Evolutionary conservation across 2,113 vertebrate genomes (phyloP), one percentile per base, ranked within the genome.

Genomic region (Sinocyclocheilus anophthalmus): DNA sequence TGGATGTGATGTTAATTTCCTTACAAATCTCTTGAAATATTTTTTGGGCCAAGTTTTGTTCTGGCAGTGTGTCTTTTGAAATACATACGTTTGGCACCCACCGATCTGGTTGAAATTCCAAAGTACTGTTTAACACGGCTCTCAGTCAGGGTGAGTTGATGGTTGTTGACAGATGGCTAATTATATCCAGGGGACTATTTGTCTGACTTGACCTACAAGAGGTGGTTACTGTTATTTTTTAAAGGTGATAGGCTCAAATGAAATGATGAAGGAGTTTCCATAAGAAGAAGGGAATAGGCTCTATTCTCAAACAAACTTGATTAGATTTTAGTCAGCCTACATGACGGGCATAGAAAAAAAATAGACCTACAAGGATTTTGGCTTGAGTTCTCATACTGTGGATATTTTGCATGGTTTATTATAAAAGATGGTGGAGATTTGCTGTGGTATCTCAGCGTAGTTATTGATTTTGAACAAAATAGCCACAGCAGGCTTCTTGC

Each of bases 1-100:
- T 92, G 90, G 92, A 92, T 88, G 88, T 94, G 94, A 95, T 93
- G 92, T 93, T 94, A 94, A 93, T 94, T 94, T 94, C 91, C 90
- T 92, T 92, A 91, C 89, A 89, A 90, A 90, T 89, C 92, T 94
- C 92, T 92, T 94, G 92, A 92, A 93, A 93, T 92, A 92, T 91
- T 90, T 92, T 88, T 89, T 89, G 84, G 82, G 84, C 88, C 84
- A 88, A 89, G 92, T 91, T 92, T 88, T 82, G 89, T 90, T 90
- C 88, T 90, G 83, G 83, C 89, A 84, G 85, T 91, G 81, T 76
- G 55, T 65, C 67, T 50, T 67, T 48, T 91, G 76, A 89, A 94
- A 80, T 93, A 90, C 92, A 90, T 77, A 88, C 59, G 87, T 94
- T 94, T 95, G 94, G 93, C 94, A 95, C 91, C 89, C 89, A 79